Evolutionary conservation across 2,113 vertebrate genomes (phyloP), one percentile per base, ranked within the genome.

Genomic region (Zapus hudsonius): DNA sequence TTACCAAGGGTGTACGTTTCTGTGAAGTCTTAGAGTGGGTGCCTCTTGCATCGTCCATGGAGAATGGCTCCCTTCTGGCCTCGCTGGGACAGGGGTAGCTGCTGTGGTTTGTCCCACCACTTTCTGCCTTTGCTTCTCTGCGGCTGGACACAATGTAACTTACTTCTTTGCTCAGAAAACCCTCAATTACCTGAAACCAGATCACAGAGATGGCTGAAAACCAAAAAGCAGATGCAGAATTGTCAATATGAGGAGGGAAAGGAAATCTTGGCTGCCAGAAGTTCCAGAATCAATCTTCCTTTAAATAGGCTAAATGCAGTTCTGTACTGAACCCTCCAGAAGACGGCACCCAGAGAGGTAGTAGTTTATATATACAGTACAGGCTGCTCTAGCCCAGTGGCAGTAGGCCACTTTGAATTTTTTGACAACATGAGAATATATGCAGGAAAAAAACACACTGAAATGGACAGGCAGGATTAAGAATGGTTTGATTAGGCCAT

Each of bases 111-210:
- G 38, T 38, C 38, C 27, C 55, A 44, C 52, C 10, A n/a, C 74
- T 96, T 95, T 79, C 86, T 42, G 31, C 8, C 70, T 95, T 97
- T 1, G 96, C 97, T 91, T 98, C 98, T 74, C 85, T 98, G 94
- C 84, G 98, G 96, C 98, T 98, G 82, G 98, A 99, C 92, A 99
- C 98, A 67, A 99, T 97, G 0, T 98, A 99, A 90, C 93, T 98
- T 75, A 99, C 97, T 96, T 99, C 99, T 96, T 98, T 99, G 96
- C 99, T 99, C 36, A 99, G 98, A 96, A 99, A 99, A 96, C 98
- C 98, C 96, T 99, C 99, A 0, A 98, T 98, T 40, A 97, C 98
- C 98, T 99, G 97, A 86, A 98, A 97, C 0, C 80, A 84, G 79
- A 96, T 75, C 76, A 89, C 42, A 96, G 75, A 91, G 38, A 85